Base-by-base conservation (phyloP, 2,888 invertebrate genomes). In the Labia minor region DNA sequence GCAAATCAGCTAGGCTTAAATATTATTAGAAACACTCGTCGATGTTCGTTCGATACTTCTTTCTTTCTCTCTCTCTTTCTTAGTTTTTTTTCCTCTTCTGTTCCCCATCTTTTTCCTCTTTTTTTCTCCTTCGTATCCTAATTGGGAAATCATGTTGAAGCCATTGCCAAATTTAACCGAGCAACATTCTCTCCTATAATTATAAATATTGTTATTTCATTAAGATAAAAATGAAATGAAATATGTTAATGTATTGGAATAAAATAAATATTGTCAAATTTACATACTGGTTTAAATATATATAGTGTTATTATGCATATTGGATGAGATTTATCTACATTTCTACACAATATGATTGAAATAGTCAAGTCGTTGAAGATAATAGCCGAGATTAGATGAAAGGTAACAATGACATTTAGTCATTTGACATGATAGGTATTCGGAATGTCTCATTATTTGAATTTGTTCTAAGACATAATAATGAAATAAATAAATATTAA, bases 121-220 rank as follows among this genome's bases (percentile, higher is more conserved):
- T 33, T 8, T 33, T 49, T n/a, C 14, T 49, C 49, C n/a, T 8
- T 14, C 49, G 49, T 11, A 8, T 49, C 49, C 49, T 49, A 49
- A 49, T 49, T 49, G 49, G 49, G 49, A 49, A 49, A 16, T n/a
- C 49, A 49, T 49, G 49, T 49, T 49, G 14, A 11, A 49, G 16
- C 49, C n/a, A 49, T 49, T 49, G 49, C 49, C 49, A 49, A 49
- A 49, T 49, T n/a, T 49, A 16, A 49, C 49, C 49, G 49, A 16
- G 49, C 14, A 49, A 16, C 14, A 49, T 49, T 49, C 49, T 16
- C 16, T 49, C 49, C 16, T 49, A n/a, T n/a, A 49, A n/a, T 49
- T 49, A 49, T 49, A 49, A n/a, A 49, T 49, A 49, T 49, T 49
- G 49, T 49, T 49, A 49, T 49, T 49, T 49, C 49, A 49, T 49